Base-by-base conservation (phyloP, 2,113 vertebrate genomes). In the Cromileptes altivelis region DNA sequence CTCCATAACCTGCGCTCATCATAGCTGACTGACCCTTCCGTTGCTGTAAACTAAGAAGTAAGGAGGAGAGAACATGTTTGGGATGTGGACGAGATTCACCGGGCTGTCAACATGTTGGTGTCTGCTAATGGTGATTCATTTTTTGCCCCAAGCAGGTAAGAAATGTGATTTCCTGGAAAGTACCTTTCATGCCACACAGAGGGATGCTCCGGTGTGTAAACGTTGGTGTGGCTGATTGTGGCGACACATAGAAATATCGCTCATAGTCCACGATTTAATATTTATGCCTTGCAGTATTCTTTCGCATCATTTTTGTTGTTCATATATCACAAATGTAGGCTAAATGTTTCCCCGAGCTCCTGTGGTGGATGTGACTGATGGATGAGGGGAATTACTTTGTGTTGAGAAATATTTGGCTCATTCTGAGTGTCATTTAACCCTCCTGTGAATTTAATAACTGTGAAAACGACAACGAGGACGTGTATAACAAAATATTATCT, bases 71-170 rank as follows among this genome's bases (percentile, higher is more conserved):
- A 69, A 87, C 25, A 92, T 93, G 93, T 65, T 47, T 3, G 55
- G 49, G 78, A 82, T n/a, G 77, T 37, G 79, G 81, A 78, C 64
- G 71, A 33, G 76, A 70, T 70, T 83, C 58, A 12, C 40, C 53
- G 70, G 40, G 25, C 70, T 91, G 80, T 70, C 76, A 49, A 7
- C 82, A 40, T 91, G 80, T 27, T 85, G 87, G 18, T 80, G 89
- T 79, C 45, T 94, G 82, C 23, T 93, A 70, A 72, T 88, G 87
- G 83, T 94, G 75, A 70, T 91, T 72, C 77, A 70, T 12, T 80
- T 33, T 45, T 55, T 68, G 18, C 10, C 67, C 50, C 76, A 13
- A 37, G 70, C 93, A 86, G 92, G 94, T 95, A 90, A 91, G 91
- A 62, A 18, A 74, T 45, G 3, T 1, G 1, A 33, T 81, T 62